Conservation (phyloP, 1,140 invertebrate species). For the Rhyzopertha dominica region DNA sequence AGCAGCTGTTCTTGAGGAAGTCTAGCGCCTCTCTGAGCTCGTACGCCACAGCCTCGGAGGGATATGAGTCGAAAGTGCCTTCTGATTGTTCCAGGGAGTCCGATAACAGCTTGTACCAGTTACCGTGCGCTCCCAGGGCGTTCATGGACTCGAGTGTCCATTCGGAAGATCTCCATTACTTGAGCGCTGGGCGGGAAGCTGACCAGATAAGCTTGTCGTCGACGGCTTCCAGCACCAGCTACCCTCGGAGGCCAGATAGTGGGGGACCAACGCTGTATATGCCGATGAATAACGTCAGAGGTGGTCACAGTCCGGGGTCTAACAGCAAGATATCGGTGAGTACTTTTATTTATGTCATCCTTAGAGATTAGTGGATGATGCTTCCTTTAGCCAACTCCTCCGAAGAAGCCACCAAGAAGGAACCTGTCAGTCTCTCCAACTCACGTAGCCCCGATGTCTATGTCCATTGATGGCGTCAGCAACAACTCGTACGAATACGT, state of each 20-base stretch:
- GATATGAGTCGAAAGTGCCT: too few species aligned
- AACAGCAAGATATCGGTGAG: slow-evolving; percentile 49
- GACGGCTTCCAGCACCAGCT: slow-evolving; percentile 45
- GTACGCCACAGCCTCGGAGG: slow-evolving; percentile 26
- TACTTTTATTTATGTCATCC: slow-evolving; percentile 2
- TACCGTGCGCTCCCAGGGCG: slow-evolving; percentile 50
- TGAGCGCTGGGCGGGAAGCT: slow-evolving; percentile 36
- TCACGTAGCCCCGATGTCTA: slow-evolving; percentile 54
- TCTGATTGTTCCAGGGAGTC: slow-evolving; percentile 50
- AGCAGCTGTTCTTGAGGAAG: slow-evolving; percentile 29
- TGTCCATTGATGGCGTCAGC: slow-evolving; percentile 52
- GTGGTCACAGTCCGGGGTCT: slow-evolving; percentile 45
- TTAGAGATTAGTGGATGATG: neutral
- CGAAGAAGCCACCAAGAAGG: slow-evolving; percentile 80
- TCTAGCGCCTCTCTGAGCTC: slow-evolving; percentile 27
- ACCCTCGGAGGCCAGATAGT: slow-evolving; percentile 42
- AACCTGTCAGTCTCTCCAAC: slow-evolving; percentile 82
- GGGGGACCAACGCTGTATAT: slow-evolving; percentile 42
- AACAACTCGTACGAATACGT: slow-evolving; percentile 57
- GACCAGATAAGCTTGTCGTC: slow-evolving; percentile 47
- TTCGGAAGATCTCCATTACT: slow-evolving; percentile 52
- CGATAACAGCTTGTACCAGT: slow-evolving; percentile 54
- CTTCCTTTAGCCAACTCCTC: slow-evolving; percentile 63
- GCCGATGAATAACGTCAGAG: slow-evolving; percentile 43
- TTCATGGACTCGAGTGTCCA: slow-evolving; percentile 52